These are phyloP conservation scores for Drosophila pachea DNA, from an alignment of 1,140 invertebrate species.

Conservation along the genomic window DNA sequence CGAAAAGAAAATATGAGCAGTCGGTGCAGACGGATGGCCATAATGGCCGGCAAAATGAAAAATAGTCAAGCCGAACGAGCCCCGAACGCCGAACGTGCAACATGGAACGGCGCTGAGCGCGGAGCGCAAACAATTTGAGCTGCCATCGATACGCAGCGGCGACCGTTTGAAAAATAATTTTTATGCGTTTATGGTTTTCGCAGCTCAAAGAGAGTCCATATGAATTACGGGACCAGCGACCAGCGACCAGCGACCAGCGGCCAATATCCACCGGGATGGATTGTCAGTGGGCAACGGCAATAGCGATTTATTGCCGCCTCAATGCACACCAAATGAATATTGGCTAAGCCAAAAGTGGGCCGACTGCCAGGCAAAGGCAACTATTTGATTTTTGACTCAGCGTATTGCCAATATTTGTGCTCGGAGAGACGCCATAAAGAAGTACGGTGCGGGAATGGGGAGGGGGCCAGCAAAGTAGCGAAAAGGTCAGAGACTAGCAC, in stretches of 20 bases:
- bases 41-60: constrained; percentile 63
- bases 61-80: constrained; percentile 63
- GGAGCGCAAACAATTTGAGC: constrained; percentile 63
- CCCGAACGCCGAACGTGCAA: neutral
- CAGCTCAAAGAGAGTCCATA: constrained; percentile 53
- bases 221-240: constrained; percentile 27
- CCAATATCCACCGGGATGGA: constrained; percentile 1
- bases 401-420: constrained; percentile 75
- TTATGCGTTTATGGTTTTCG: constrained; percentile 68
- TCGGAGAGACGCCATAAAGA: too few species aligned
- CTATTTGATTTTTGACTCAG: constrained; percentile 73
- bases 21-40: constrained; percentile 35
- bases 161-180: constrained; percentile 46
- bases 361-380: constrained; percentile 2
- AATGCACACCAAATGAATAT: constrained; percentile 70
- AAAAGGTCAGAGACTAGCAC: constrained; percentile 55
- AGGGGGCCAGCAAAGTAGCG: constrained; percentile 8
- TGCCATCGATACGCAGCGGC: constrained; percentile 58
- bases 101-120: constrained; percentile 2
- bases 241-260: neutral
- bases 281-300: constrained; percentile 7
- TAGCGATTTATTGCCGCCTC: constrained; percentile 70
- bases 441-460: constrained; percentile 28
- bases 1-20: constrained; percentile 69
- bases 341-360: constrained; percentile 37